Evolutionary conservation across 1,140 invertebrate species (phyloP), one percentile per base, ranked within the genome.

Genomic region (Drosophila santomea): DNA sequence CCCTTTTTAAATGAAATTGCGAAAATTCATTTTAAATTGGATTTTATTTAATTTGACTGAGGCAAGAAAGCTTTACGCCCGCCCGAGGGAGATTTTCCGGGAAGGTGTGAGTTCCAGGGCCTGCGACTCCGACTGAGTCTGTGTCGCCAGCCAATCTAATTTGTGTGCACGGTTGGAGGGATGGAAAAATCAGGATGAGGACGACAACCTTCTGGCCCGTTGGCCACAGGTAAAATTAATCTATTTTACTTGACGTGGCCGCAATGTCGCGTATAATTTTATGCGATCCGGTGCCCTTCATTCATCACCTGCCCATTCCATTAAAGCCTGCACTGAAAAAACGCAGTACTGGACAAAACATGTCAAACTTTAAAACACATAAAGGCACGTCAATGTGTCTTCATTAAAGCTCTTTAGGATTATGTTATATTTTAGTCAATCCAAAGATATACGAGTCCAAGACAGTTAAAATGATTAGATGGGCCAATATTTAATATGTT

Each of bases 21-120:
- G 84, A 89, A 89, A 89, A 89, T 89, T 89, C 84, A 89, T 89
- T 89, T 89, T 89, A 89, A 89, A 89, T 89, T 89, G 84, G 84
- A 89, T 89, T 89, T 89, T 89, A 89, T 89, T 89, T 89, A 89
- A 89, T 89, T 89, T 89, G 77, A 89, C 84, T 89, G 84, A 74
- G 84, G 84, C 76, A 73, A 88, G 62, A 77, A 77, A 80, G 83
- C 83, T 88, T 88, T 88, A 72, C 78, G 82, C 82, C 69, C 78
- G 72, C 82, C 69, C 78, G 72, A 62, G 55, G 51, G 56, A 48
- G 57, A 57, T 51, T 35, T 43, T 43, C 60, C 25, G 12, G 20
- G 4, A 60, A 62, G 60, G 60, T 54, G 57, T 77, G 54, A 36
- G 56, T 43, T 20, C 6, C 39, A 38, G 15, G 41, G 15, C 14